Evolutionary conservation across 2,113 vertebrate genomes (phyloP).

Genomic region (Oceanodroma tethys): DNA sequence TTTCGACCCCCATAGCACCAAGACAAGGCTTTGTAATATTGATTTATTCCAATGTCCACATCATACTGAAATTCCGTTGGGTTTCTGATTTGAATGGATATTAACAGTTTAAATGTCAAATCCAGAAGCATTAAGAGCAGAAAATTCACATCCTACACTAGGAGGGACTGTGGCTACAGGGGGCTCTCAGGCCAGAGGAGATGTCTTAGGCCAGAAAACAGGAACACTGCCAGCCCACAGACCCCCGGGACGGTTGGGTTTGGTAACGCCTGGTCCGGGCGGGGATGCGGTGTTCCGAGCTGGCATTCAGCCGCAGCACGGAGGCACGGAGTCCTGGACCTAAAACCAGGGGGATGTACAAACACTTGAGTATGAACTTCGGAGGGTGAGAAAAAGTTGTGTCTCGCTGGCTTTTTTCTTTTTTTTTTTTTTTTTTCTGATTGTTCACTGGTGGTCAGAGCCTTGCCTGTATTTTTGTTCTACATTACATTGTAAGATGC

Average conservation of each 20-base stretch:
- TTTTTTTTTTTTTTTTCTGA: no score
- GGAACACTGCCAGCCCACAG: no score
- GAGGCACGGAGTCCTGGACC: neutral
- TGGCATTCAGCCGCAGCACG: neutral
- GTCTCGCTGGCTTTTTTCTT: no score
- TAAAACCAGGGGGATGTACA: neutral
- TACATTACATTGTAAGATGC: fast-evolving
- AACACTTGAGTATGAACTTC: neutral
- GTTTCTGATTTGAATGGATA: neutral
- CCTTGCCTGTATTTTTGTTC: neutral
- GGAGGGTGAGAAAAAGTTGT: neutral
- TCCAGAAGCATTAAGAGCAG: neutral
- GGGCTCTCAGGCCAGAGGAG: neutral
- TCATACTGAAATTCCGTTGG: neutral
- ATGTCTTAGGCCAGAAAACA: no score
- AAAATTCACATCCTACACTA: neutral
- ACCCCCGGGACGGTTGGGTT: fast-evolving
- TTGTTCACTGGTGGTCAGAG: neutral
- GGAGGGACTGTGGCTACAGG: neutral
- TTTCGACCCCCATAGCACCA: neutral
- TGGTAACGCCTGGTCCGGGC: neutral
- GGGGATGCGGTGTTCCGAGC: fast-evolving
- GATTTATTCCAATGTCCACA: no score
- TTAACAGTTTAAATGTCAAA: neutral
- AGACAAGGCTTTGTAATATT: neutral